Base-by-base conservation (phyloP, 2,888 invertebrate species). In the Caenorhabditis wallacei region DNA sequence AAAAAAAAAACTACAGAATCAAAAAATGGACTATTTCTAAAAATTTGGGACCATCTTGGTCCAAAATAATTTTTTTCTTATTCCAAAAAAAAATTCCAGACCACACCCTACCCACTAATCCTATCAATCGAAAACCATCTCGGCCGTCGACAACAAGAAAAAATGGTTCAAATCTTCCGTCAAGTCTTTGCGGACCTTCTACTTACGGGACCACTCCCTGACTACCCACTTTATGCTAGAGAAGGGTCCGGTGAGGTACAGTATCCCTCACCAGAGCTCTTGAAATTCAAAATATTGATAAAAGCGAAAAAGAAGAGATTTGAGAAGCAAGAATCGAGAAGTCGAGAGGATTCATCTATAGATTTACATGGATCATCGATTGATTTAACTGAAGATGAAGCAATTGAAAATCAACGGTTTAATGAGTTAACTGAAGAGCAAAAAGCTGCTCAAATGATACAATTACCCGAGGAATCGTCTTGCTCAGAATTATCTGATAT, bases 51-150 rank as follows among this genome's bases (percentile, higher is more conserved):
- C 24, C 4, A 24, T n/a, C 8, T 30, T 30, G 4, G 4, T 5
- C 30, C 3, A 30, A 30, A 30, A 30, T 5, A 30, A 30, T 30
- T 30, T 30, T 5, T 30, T 30, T 30, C 30, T 0, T 16, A 57
- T 11, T 30, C 13, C 11, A 26, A 13, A 2, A 30, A 11, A 1
- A 56, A 16, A 43, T 26, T 46, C n/a, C 61, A 61, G 71, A 97
- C 98, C 1, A 97, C 97, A 2, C 97, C 98, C 89, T 97, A 95
- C 93, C 99, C 99, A 0, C 95, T 99, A 69, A 97, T 99, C 87
- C 94, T 99, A 69, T 99, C 98, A 22, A 98, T 99, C 92, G 99
- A 99, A 94, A 99, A 99, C 94, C 98, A 99, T 93, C 98, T 99
- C 94, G 96, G 84, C 8, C 46, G 85, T 4, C 59, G 59, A 3